Evolutionary conservation across 2,113 vertebrate genomes (phyloP).

Genomic region (Spheniscus mendiculus): DNA sequence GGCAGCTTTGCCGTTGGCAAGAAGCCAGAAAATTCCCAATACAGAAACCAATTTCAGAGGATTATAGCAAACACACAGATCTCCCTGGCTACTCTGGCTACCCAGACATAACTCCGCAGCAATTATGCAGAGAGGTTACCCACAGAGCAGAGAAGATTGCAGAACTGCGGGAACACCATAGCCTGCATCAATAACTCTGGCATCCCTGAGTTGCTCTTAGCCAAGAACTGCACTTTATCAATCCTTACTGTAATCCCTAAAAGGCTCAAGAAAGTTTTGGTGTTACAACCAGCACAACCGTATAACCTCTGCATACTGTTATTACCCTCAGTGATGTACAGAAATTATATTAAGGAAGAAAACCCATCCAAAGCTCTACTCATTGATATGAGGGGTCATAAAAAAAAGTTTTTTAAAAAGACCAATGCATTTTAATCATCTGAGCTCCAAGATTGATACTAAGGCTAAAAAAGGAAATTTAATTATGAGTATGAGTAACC

Average conservation of each 20-base stretch:
- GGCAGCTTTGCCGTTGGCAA: not conserved
- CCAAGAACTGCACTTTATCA: not conserved
- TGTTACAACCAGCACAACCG: not conserved
- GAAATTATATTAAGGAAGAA: not conserved
- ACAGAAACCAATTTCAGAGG: not conserved
- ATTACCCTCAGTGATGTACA: not conserved
- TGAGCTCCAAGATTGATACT: not conserved
- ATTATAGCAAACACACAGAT: not conserved
- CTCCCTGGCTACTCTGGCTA: not conserved
- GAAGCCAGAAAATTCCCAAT: not conserved
- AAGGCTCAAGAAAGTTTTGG: not conserved
- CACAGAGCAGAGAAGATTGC: not conserved
- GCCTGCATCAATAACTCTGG: not conserved
- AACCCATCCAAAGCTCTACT: not conserved
- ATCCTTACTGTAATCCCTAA: not conserved
- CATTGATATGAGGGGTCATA: not conserved
- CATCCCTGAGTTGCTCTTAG: not conserved
- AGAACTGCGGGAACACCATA: not conserved
- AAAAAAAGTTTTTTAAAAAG: not conserved
- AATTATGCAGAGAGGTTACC: not conserved
- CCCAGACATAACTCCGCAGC: not conserved
- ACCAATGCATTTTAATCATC: not conserved
- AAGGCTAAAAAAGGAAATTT: no score
- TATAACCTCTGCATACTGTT: not conserved
- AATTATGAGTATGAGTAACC: not conserved